phyloP scores from a whole-genome alignment of 2,888 invertebrate genomes.

The Proisotoma minuta region DNA sequence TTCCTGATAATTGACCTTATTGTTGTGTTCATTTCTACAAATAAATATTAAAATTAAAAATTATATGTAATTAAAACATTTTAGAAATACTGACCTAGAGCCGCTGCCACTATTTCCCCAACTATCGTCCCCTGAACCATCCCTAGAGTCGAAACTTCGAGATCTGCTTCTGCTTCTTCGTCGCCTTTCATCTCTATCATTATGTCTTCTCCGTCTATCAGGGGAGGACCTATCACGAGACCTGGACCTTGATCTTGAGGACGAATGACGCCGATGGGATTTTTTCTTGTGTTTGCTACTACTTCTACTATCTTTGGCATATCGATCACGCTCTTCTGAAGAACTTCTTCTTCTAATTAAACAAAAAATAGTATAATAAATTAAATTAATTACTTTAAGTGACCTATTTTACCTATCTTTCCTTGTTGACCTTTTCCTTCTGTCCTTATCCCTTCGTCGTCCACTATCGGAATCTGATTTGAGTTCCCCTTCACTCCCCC shows the following conservation, averaged over 20 bases:
- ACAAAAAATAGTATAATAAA: no score
- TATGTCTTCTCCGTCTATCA: constrained; percentile 24
- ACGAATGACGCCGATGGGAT: constrained; percentile 29
- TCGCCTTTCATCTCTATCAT: not conserved
- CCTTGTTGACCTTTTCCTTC: no score
- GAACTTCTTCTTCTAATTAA: constrained; percentile 13
- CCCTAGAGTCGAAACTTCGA: constrained; percentile 31
- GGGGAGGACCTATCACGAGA: constrained; percentile 37
- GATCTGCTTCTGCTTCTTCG: constrained; percentile 21
- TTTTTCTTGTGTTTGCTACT: constrained; percentile 31
- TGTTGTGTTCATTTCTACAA: constrained; percentile 7
- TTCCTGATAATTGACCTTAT: constrained; percentile 49
- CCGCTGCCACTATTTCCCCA: not conserved
- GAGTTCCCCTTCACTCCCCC: not conserved
- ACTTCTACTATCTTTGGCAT: constrained; percentile 22
- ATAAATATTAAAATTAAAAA: not conserved
- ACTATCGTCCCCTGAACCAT: constrained; percentile 32
- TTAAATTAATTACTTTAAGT: no score
- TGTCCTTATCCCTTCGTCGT: not conserved
- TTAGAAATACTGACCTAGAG: not conserved
- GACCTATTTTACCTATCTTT: no score
- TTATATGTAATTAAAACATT: not conserved
- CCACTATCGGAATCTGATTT: not conserved
- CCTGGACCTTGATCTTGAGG: constrained; percentile 29
- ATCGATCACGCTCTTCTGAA: not conserved